These are phyloP conservation scores for Microplitis mediator DNA, from an alignment of 1,140 invertebrate species.

Conservation along the genomic window DNA sequence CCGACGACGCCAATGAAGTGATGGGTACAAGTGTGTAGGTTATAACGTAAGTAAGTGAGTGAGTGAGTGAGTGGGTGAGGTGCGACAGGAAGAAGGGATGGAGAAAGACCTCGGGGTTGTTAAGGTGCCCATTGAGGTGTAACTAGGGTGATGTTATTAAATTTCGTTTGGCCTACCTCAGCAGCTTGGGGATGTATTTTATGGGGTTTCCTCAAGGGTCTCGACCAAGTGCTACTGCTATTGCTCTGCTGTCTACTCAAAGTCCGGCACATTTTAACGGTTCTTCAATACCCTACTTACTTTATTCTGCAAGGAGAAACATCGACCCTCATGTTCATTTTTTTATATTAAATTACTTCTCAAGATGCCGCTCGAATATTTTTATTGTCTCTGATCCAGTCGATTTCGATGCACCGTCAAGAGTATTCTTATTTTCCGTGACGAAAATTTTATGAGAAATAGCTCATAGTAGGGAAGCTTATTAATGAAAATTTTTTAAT, in stretches of 20 bases:
- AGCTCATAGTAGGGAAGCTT: no score
- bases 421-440: no score
- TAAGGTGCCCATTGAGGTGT: conserved; percentile 65
- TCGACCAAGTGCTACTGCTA: conserved; percentile 3
- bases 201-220: conserved; percentile 43
- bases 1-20: conserved; percentile 8
- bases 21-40: no score
- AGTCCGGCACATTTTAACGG: conserved; percentile 38
- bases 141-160: conserved; percentile 65
- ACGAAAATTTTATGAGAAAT: no score
- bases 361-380: no score
- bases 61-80: conserved; percentile 7
- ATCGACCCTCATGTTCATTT: neutral
- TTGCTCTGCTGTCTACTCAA: conserved; percentile 12
- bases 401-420: no score
- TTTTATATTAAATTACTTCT: no score
- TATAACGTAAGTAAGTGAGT: neutral
- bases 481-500: no score
- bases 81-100: conserved; percentile 33
- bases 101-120: conserved; percentile 54
- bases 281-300: neutral
- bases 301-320: neutral
- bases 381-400: no score
- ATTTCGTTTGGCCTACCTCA: conserved; percentile 59
- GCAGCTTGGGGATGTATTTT: conserved; percentile 49